Evolutionary conservation across 2,888 invertebrate species (phyloP).

Genomic region (Sussaba pulchella): DNA sequence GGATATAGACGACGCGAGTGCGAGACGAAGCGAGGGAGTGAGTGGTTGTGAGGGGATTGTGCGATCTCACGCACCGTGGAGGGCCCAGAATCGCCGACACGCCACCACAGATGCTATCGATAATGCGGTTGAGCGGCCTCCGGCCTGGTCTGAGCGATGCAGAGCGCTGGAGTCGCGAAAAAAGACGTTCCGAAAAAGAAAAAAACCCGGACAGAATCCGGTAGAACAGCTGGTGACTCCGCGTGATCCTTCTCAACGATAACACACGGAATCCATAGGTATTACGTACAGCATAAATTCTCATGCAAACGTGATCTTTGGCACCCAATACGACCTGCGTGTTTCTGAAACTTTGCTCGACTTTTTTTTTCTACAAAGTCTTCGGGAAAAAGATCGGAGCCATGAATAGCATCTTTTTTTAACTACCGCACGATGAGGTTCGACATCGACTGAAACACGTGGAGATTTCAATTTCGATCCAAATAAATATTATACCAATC

Average conservation of each 20-base stretch:
- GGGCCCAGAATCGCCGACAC: conserved; percentile 63
- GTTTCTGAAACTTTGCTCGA: neutral
- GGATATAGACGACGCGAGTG: conserved; percentile 35
- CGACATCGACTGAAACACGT: too few relatives aligned
- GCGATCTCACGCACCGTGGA: conserved; percentile 64
- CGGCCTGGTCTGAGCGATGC: conserved; percentile 32
- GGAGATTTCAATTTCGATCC: too few relatives aligned
- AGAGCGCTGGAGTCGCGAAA: conserved; percentile 42
- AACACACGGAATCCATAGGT: neutral
- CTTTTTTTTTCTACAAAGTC: neutral
- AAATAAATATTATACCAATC: too few relatives aligned
- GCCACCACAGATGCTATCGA: conserved; percentile 67
- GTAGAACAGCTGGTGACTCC: conserved; percentile 54
- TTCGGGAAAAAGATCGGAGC: too few relatives aligned
- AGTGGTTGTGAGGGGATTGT: conserved; percentile 56
- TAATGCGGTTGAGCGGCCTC: conserved; percentile 62
- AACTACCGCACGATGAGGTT: too few relatives aligned
- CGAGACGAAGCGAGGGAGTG: neutral
- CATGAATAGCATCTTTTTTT: neutral
- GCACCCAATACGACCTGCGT: neutral
- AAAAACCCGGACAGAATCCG: conserved; percentile 7
- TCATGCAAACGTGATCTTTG: neutral
- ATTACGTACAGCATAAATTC: conserved; percentile 12
- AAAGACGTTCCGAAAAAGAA: neutral
- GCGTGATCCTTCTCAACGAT: conserved; percentile 35